Evolutionary conservation across 1,140 invertebrate species (phyloP).

Genomic region (Drosophila fuyamai): DNA sequence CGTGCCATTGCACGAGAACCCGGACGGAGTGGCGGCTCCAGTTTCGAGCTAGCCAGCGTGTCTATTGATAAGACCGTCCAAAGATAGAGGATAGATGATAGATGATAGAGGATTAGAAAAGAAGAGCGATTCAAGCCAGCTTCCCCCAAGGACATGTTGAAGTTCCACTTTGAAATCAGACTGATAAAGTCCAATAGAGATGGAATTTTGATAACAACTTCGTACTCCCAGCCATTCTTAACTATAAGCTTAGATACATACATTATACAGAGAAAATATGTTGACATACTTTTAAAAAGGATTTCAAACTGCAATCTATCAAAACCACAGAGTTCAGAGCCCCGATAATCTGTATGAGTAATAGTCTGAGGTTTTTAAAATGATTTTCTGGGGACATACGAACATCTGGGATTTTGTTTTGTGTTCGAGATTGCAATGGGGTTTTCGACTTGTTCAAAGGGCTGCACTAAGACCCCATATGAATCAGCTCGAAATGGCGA

Average conservation of each 20-base stretch:
- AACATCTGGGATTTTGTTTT: conserved; percentile 8
- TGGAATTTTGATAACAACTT: too few species aligned
- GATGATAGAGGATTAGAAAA: conserved; percentile 10
- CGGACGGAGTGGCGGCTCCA: conserved; percentile 23
- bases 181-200: too few species aligned
- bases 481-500: conserved; percentile 14
- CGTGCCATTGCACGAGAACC: conserved; percentile 54
- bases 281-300: too few species aligned
- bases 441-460: conserved; percentile 9
- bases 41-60: conserved; percentile 28
- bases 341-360: background rate
- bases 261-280: too few species aligned
- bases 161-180: too few species aligned
- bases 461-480: background rate
- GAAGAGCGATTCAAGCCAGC: background rate
- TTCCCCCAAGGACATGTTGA: background rate
- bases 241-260: too few species aligned
- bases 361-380: background rate
- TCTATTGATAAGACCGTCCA: conserved; percentile 33
- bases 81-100: conserved; percentile 9
- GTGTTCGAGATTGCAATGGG: background rate
- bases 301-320: background rate
- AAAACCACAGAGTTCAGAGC: background rate
- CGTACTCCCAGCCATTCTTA: too few species aligned
- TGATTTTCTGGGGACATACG: background rate